These are phyloP conservation scores for Dicrostonyx torquatus DNA, from an alignment of 2,797 vertebrate genomes.

Conservation along the genomic window DNA sequence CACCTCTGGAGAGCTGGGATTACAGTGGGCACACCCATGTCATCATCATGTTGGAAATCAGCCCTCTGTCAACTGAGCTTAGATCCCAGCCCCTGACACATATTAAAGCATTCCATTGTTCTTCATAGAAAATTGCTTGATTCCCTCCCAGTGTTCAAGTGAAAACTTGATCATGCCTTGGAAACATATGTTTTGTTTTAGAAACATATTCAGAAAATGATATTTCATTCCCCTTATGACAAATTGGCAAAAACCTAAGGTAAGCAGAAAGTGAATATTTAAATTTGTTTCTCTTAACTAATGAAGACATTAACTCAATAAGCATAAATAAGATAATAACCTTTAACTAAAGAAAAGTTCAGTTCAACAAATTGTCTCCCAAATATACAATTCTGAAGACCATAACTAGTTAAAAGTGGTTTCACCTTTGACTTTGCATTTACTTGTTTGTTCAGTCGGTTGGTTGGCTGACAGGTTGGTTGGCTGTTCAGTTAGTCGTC, in stretches of 20 bases:
- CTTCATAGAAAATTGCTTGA: not conserved
- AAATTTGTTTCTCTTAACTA: not conserved
- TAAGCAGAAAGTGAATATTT: not conserved
- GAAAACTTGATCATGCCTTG: conserved; percentile 43
- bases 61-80: not conserved
- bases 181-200: not conserved
- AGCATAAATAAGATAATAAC: not conserved
- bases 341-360: not conserved
- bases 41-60: not conserved
- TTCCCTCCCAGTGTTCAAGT: not conserved
- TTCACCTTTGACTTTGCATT: not conserved
- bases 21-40: not conserved
- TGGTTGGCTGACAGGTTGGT: not conserved
- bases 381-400: not conserved
- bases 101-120: conserved; percentile 18
- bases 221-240: not conserved
- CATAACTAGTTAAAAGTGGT: not conserved
- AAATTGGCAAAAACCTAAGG: not conserved
- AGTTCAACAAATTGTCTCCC: not conserved
- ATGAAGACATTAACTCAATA: not conserved
- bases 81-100: not conserved
- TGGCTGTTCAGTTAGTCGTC: not conserved
- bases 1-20: not conserved
- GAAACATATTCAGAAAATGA: not conserved
- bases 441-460: not conserved